Percentiles rank a stretch among this genome's conserved stretches.
Conservation (phyloP, 2,113 vertebrate species). For the Cacatua alba region DNA sequence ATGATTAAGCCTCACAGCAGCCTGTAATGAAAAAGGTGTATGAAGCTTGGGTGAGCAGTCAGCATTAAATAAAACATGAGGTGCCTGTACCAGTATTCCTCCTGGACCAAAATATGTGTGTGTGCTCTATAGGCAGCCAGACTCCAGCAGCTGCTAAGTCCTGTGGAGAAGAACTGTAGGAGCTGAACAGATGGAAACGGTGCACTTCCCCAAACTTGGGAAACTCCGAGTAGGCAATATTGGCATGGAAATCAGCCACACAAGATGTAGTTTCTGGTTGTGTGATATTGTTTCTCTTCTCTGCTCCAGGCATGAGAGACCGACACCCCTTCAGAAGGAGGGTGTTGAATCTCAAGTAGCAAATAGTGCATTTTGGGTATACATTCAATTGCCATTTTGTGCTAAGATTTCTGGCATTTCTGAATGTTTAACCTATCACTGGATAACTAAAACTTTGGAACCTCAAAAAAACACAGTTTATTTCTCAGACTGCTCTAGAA, state of each 20-base stretch:
- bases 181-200: not conserved
- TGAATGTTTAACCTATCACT: not conserved
- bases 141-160: not conserved
- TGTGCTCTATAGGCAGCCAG: not conserved
- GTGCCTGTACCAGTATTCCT: not conserved
- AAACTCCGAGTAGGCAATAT: not conserved
- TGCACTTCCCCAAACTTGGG: not conserved
- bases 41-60: not conserved
- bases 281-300: not conserved
- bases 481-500: not conserved
- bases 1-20: not conserved
- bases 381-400: not conserved
- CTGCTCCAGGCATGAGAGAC: not conserved
- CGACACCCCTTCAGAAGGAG: not conserved
- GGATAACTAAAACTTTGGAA: not conserved
- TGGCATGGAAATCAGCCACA: not conserved
- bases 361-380: not conserved
- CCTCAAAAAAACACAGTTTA: not conserved
- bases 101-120: accelerated
- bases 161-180: not conserved
- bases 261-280: not conserved
- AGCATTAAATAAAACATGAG: accelerated
- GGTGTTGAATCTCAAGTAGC: not conserved
- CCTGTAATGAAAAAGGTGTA: not conserved
- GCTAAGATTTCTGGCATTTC: not conserved